Conservation (phyloP, 2,888 invertebrate genomes). For the Eupithecia pulchellata region DNA sequence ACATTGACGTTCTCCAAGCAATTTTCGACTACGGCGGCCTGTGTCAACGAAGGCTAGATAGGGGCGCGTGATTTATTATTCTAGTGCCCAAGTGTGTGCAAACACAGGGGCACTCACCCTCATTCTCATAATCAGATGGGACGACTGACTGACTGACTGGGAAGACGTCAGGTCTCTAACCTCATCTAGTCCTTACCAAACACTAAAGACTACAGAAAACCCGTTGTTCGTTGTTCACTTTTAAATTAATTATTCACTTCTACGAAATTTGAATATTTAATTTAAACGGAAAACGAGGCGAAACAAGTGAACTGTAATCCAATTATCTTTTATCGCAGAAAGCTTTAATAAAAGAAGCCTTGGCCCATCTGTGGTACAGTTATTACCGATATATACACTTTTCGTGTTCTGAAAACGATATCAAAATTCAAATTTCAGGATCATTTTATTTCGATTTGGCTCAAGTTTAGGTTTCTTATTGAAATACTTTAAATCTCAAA, state of each 20-base stretch:
- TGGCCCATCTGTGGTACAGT: constrained; percentile 40
- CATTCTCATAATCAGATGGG: too few relatives aligned
- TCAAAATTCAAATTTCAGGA: constrained; percentile 28
- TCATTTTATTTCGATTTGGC: constrained; percentile 16
- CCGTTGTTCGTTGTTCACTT: constrained; percentile 30
- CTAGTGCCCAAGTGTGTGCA: too few relatives aligned
- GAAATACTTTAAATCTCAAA: neutral
- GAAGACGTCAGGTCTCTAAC: too few relatives aligned
- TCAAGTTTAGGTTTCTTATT: neutral
- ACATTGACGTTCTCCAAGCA: too few relatives aligned
- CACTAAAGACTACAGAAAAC: constrained; percentile 10
- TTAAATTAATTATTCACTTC: constrained; percentile 28
- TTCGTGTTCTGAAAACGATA: constrained; percentile 37
- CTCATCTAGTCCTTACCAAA: neutral
- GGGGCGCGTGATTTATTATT: too few relatives aligned
- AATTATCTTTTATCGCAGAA: constrained; percentile 52
- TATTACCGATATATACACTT: constrained; percentile 36
- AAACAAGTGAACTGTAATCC: constrained; percentile 47
- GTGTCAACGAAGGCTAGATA: too few relatives aligned
- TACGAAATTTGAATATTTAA: constrained; percentile 36
- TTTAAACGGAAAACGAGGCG: constrained; percentile 34
- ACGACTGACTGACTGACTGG: too few relatives aligned
- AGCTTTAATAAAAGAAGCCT: constrained; percentile 42
- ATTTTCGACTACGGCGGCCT: too few relatives aligned
- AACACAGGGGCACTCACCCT: too few relatives aligned